A percentile compares a stretch with the other conserved stretches of the same genome.
phyloP scores from a whole-genome alignment of 2,113 vertebrate species.

The Polyodon spathula region DNA sequence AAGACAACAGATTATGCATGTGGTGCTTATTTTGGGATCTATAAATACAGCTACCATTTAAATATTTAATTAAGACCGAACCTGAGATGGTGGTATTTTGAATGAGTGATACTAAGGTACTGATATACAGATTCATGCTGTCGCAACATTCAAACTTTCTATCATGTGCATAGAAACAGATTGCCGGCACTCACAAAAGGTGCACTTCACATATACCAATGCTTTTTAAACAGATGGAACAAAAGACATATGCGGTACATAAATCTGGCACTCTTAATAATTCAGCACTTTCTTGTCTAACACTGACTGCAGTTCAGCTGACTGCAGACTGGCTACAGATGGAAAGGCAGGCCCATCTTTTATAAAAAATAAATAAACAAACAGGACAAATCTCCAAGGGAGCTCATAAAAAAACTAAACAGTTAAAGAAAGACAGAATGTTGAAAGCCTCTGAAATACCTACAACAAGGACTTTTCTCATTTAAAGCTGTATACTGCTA shows the following conservation, averaged over 20 bases:
- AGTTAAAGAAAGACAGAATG: slow-evolving; percentile 60
- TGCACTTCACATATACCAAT: slow-evolving; percentile 47
- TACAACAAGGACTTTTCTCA: not conserved
- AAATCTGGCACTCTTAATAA: slow-evolving; percentile 70
- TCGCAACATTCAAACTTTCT: slow-evolving; percentile 32
- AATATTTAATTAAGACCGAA: not conserved
- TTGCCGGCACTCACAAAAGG: slow-evolving; percentile 51
- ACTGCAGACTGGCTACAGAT: slow-evolving; percentile 59
- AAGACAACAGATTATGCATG: too few species aligned
- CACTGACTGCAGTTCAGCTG: slow-evolving; percentile 61
- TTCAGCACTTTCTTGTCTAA: slow-evolving; percentile 66
- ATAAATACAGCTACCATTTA: not conserved
- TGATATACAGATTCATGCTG: not conserved
- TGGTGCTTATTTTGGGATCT: too few species aligned
- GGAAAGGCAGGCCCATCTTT: slow-evolving; percentile 59
- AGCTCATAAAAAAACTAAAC: slow-evolving; percentile 39
- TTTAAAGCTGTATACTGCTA: not conserved
- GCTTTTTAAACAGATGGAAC: slow-evolving; percentile 59
- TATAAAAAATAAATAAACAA: slow-evolving; percentile 51
- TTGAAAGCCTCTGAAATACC: slow-evolving; percentile 48
- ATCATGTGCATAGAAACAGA: slow-evolving; percentile 49
- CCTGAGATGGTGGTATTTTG: too few species aligned
- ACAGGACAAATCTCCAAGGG: slow-evolving; percentile 61
- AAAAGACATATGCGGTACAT: slow-evolving; percentile 55
- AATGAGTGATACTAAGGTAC: too few species aligned